Percentiles rank a stretch among this genome's conserved stretches.
Conservation (phyloP, 2,888 invertebrate genomes). For the Acanthoscelides obtectus region DNA sequence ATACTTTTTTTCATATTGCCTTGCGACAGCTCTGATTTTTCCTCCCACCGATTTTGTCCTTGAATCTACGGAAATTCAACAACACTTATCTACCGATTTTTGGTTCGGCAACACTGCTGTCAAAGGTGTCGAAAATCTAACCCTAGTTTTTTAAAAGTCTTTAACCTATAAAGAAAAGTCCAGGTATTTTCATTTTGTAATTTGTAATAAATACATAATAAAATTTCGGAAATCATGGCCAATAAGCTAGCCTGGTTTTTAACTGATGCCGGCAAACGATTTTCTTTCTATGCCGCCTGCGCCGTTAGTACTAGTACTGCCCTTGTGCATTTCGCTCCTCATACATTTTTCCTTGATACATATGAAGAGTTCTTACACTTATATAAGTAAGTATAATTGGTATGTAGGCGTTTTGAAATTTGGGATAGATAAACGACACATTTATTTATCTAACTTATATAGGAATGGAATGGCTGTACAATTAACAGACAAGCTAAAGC, state of each 20-base stretch:
- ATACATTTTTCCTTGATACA: conserved; percentile 58
- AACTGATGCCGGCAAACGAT: conserved; percentile 52
- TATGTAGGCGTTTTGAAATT: conserved; percentile 5
- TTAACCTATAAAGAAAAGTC: no score
- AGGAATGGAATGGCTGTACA: conserved; percentile 59
- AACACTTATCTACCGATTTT: no score
- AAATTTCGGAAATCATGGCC: no score
- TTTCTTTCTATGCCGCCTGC: conserved; percentile 50
- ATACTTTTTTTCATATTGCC: no score
- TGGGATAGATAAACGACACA: background rate
- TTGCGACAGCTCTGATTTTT: no score
- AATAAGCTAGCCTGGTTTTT: conserved; percentile 48
- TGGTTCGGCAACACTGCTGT: no score
- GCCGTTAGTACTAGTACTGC: conserved; percentile 46
- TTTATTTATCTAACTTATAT: conserved; percentile 26
- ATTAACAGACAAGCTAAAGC: conserved; percentile 50
- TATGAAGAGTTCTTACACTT: conserved; percentile 60
- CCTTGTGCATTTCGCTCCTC: conserved; percentile 53
- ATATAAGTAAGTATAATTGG: conserved; percentile 53
- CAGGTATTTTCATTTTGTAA: no score
- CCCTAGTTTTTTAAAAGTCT: no score
- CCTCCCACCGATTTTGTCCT: no score
- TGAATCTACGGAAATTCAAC: no score
- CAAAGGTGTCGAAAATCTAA: no score
- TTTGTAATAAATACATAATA: no score